Conservation (phyloP, 2,888 invertebrate genomes). For the Trisateles emortualis region DNA sequence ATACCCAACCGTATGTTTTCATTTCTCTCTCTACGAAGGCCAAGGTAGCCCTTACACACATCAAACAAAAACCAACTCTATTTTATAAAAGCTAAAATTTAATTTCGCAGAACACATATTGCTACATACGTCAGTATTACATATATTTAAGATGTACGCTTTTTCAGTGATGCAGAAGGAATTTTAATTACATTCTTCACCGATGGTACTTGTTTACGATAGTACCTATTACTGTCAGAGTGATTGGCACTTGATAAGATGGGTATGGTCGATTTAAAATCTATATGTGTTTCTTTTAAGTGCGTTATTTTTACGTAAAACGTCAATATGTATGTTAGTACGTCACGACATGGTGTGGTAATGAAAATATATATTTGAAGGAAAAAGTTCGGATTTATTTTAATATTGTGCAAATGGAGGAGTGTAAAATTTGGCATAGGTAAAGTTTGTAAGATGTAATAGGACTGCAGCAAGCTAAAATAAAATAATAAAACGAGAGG, state of each 20-base stretch:
- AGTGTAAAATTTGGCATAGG: too few species aligned
- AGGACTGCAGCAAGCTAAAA: too few species aligned
- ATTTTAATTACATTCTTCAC: conserved; percentile 41
- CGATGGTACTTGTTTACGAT: conserved; percentile 32
- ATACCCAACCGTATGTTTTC: conserved; percentile 33
- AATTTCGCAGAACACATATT: neutral
- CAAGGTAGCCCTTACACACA: conserved; percentile 9
- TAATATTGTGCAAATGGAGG: too few species aligned
- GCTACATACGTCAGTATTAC: conserved; percentile 11
- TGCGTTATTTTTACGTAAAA: neutral
- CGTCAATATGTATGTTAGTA: too few species aligned
- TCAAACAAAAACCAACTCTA: conserved; percentile 9
- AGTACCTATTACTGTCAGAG: conserved; percentile 39
- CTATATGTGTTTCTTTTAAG: neutral
- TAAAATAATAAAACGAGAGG: too few species aligned
- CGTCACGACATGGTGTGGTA: too few species aligned
- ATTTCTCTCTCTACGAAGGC: conserved; percentile 19
- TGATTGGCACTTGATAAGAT: conserved; percentile 28
- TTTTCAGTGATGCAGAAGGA: conserved; percentile 27
- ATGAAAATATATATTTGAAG: neutral
- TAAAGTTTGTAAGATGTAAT: too few species aligned
- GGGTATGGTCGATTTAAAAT: conserved; percentile 7
- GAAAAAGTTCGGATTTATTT: too few species aligned
- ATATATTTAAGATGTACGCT: conserved; percentile 37
- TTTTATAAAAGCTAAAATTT: neutral